Percentiles rank a stretch among this genome's conserved stretches.
Evolutionary conservation across 2,797 vertebrate genomes (phyloP).

Genomic region (Atherinosoma microstoma): DNA sequence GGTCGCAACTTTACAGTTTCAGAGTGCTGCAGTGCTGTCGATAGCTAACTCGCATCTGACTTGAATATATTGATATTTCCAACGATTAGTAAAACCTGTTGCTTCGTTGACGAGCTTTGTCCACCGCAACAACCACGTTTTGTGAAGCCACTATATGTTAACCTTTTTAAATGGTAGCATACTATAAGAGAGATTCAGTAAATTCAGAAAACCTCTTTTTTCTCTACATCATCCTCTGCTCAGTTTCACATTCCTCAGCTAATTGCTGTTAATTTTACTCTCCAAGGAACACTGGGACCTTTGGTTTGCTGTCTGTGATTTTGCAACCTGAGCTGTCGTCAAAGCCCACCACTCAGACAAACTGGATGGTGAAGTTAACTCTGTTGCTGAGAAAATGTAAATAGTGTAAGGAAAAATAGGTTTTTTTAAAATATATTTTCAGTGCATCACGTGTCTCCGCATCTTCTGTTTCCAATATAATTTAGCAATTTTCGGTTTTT

Average conservation of each 20-base stretch:
- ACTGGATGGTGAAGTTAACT: slow-evolving; percentile 47
- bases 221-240: slow-evolving; percentile 16
- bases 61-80: slow-evolving; percentile 34
- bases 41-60: not conserved
- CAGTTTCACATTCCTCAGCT: slow-evolving; percentile 28
- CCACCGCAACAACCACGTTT: not conserved
- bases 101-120: not conserved
- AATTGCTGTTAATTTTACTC: slow-evolving; percentile 33
- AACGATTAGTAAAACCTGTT: slow-evolving; percentile 12
- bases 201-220: not conserved
- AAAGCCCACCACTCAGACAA: slow-evolving; percentile 29
- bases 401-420: slow-evolving; percentile 2
- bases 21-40: not conserved
- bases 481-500: not conserved
- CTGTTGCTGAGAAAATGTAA: not conserved
- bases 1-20: slow-evolving; percentile 5
- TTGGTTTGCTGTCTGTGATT: slow-evolving; percentile 35
- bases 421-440: not conserved
- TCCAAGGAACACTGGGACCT: slow-evolving; percentile 22
- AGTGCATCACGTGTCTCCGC: not conserved
- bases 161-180: slow-evolving; percentile 1
- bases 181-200: not conserved
- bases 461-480: not conserved
- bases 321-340: slow-evolving; percentile 59
- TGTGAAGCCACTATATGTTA: not conserved